Percentiles rank a stretch among this genome's conserved stretches.
These are phyloP conservation scores for Cheilosia scutellata DNA, from an alignment of 2,888 invertebrate species.

Conservation along the genomic window DNA sequence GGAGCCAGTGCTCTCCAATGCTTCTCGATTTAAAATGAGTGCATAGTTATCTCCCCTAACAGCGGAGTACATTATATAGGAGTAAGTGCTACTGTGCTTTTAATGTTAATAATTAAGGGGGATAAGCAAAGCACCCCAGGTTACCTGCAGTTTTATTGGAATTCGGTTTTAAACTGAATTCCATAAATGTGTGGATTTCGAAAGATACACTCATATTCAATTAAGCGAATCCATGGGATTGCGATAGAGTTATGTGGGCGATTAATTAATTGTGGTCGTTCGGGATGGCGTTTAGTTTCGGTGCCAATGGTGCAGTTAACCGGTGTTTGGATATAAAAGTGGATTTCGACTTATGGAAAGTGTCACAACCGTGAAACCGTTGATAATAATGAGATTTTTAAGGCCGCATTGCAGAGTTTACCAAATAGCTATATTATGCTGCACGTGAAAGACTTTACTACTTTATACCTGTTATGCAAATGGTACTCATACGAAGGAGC, in stretches of 20 bases:
- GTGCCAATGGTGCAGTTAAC: neutral
- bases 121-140: constrained; percentile 9
- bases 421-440: too few species aligned
- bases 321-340: neutral
- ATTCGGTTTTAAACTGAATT: constrained; percentile 14
- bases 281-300: neutral
- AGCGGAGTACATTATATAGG: too few species aligned
- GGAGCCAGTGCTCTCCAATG: neutral
- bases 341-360: neutral
- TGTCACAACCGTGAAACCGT: too few species aligned
- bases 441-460: too few species aligned
- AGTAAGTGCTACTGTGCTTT: neutral
- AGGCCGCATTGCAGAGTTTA: too few species aligned
- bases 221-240: constrained; percentile 41
- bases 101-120: constrained; percentile 24
- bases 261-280: constrained; percentile 36
- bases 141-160: constrained; percentile 12
- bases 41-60: neutral
- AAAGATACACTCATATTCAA: constrained; percentile 32
- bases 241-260: constrained; percentile 11
- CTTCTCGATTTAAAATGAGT: neutral
- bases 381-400: too few species aligned
- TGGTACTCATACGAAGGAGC: too few species aligned
- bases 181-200: constrained; percentile 23
- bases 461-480: too few species aligned